Evolutionary conservation across 2,113 vertebrate species (phyloP), one percentile per base, ranked within the genome.

Genomic region (Myotis yumanensis): DNA sequence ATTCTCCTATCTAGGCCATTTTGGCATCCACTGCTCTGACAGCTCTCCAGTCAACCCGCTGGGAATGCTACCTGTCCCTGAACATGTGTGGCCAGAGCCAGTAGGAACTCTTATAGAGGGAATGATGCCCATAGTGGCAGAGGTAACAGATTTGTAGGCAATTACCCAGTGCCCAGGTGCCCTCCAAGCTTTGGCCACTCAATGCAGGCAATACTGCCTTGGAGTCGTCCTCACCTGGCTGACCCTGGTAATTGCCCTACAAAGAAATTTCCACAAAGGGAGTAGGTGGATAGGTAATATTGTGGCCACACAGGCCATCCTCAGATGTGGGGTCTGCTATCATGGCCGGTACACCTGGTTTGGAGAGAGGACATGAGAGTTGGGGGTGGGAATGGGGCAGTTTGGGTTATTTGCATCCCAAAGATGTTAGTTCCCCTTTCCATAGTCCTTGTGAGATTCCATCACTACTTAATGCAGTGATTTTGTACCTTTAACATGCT

Each of bases 41-140:
- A 66, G 23, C 5, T 18, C n/a, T 66, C n/a, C 4, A 32, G n/a
- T 9, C 2, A 40, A 32, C 5, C 0, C 0, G 5, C 7, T n/a
- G 18, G 57, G 28, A 15, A 28, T 66, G n/a, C 25, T 20, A 14
- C 8, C 6, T 76, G 18, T n/a, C n/a, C 23, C 35, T 54, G 57
- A 76, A 15, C 35, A 25, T 11, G 14, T 64, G 46, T 52, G 20
- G 28, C 10, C 28, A 66, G n/a, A 40, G 14, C 43, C 57, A 66
- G 18, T 10, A n/a, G 18, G 51, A 9, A 52, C 43, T 91, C 17
- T 40, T 30, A 4, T 52, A 52, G 71, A 84, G n/a, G 28, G 46
- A 18, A 52, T 64, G n/a, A 18, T 75, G 5, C 32, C 43, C 25
- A 40, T 17, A 17, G 23, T 84, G 52, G 16, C 17, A 23, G 23